Evolutionary conservation across 2,888 invertebrate species (phyloP).

Genomic region (Stenolophus ochropezus): DNA sequence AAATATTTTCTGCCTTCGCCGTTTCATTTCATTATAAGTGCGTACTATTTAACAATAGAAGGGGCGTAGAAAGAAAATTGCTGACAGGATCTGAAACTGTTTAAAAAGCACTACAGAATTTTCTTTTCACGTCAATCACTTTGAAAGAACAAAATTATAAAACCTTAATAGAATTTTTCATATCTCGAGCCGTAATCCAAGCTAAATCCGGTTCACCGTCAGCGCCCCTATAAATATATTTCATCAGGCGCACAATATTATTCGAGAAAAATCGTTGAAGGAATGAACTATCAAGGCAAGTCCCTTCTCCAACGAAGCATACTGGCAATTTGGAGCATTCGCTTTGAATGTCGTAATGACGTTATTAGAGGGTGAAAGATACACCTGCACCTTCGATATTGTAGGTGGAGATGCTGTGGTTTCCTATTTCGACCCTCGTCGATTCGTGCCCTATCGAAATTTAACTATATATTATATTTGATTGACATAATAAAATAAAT

Average conservation of each 20-base stretch:
- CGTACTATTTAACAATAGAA: not conserved
- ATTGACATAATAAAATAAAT: too few species aligned
- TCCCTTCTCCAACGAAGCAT: slow-evolving; percentile 6
- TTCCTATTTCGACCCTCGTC: not conserved
- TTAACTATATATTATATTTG: too few species aligned
- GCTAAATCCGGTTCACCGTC: slow-evolving; percentile 15
- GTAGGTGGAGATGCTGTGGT: not conserved
- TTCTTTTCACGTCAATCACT: slow-evolving; percentile 20
- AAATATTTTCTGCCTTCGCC: too few species aligned
- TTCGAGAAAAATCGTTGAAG: slow-evolving; percentile 19
- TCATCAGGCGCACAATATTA: slow-evolving; percentile 26
- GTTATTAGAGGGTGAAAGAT: slow-evolving; percentile 31
- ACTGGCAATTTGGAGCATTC: slow-evolving; percentile 23
- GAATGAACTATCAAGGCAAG: slow-evolving; percentile 24
- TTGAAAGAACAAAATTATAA: slow-evolving; percentile 14
- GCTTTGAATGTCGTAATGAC: slow-evolving; percentile 40
- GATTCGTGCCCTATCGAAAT: not conserved
- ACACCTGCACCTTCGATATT: slow-evolving; percentile 23
- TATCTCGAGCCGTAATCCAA: slow-evolving; percentile 13
- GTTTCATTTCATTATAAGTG: too few species aligned
- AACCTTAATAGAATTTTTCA: slow-evolving; percentile 36
- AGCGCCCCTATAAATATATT: slow-evolving; percentile 37
- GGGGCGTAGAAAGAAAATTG: not conserved
- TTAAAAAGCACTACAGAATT: not conserved
- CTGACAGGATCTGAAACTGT: not conserved